These are phyloP conservation scores for Neoniphon sammara DNA, from an alignment of 2,797 vertebrate species.

Conservation along the genomic window DNA sequence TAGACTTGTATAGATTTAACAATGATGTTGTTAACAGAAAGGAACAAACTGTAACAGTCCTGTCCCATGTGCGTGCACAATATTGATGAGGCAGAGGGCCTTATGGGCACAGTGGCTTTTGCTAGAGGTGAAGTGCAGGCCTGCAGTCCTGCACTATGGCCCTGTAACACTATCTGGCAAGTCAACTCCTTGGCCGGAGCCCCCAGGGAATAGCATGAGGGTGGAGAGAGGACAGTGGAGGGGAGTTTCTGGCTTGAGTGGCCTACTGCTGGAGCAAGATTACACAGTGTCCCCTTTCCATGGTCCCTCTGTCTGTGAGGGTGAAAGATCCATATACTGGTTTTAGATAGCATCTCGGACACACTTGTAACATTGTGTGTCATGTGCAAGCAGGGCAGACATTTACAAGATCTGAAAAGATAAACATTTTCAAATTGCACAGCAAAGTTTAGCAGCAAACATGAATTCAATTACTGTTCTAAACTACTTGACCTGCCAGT, in stretches of 20 bases:
- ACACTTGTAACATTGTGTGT: not conserved
- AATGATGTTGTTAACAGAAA: not conserved
- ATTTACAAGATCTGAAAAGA: conserved; percentile 17
- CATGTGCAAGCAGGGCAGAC: conserved; percentile 17
- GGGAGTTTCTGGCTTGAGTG: conserved; percentile 18
- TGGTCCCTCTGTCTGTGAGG: conserved; percentile 36
- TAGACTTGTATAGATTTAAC: not conserved
- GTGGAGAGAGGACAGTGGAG: not conserved
- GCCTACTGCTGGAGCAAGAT: conserved; percentile 34
- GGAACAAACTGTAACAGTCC: not conserved
- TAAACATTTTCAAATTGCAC: not conserved
- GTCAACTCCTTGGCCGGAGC: conserved; percentile 7
- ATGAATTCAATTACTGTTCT: conserved; percentile 7
- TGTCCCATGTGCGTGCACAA: not conserved
- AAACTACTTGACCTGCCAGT: not conserved
- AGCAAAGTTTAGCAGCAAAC: conserved; percentile 21
- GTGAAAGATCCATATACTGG: not conserved
- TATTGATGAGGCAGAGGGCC: not conserved
- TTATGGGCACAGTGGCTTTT: conserved; percentile 18
- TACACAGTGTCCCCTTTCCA: conserved; percentile 40
- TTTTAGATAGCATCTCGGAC: not conserved
- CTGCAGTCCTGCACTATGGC: conserved; percentile 7
- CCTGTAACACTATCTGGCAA: not conserved
- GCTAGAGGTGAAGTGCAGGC: conserved; percentile 6
- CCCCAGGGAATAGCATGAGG: conserved; percentile 13